Evolutionary conservation across 2,113 vertebrate genomes (phyloP), one percentile per base, ranked within the genome.

Genomic region (Gila orcuttii): DNA sequence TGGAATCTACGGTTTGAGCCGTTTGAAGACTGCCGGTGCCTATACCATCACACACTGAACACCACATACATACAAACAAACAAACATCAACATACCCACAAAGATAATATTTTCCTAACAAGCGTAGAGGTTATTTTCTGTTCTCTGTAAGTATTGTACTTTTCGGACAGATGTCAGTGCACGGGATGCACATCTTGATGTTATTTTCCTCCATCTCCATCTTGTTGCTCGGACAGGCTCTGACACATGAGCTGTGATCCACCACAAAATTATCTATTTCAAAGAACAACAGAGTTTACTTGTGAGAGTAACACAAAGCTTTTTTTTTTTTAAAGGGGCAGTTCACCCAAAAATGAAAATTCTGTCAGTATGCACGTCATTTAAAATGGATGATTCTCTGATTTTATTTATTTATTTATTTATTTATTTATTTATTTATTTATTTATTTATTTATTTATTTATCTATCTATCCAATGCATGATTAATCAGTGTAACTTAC

Each of bases 161-260:
- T 98, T 99, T 99, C 0, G 98, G 98, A 71, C 98, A 99, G 92
- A 99, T 97, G 90, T 99, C 98, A 3, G 97, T 99, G 83, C 98
- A 99, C 45, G 98, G 97, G 85, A 98, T 98, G 89, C 98, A 99
- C 96, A 97, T 97, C 89, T 99, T 99, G 91, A 98, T 96, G 0
- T 96, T 96, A 86, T 97, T 98, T 94, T 99, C 97, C 93, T 99
- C 98, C 79, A 99, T 96, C 82, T 99, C 98, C 97, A 99, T 99
- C 93, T 99, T 99, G 93, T 97, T 98, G 93, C 97, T 99, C 0
- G 98, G 98, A 85, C 98, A 99, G 0, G 97, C 98, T 88, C 97
- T 93, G 8, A 99, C 97, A 80, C 98, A 99, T 23, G 98, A 99
- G 91, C 97, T 99, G 90, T 97, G 97, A 93, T 99, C 98, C 66